Evolutionary conservation across 37 sponge, comb jelly and placozoan genomes (phyloP), one percentile per base, ranked within the genome.

Genomic region (Halichondria panicea): DNA sequence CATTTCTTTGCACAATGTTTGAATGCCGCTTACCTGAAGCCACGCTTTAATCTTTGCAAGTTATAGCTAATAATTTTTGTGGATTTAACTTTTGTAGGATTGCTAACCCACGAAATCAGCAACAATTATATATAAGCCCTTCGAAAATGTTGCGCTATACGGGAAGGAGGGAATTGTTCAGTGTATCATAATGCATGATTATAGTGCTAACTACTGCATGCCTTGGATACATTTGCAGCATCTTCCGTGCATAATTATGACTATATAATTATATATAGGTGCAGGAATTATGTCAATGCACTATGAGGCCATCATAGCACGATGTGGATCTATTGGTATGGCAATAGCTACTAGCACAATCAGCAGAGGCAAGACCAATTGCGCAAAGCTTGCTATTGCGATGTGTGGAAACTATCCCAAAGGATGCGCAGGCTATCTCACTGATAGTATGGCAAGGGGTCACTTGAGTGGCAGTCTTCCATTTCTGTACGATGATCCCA

Each of bases 341-440:
- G 30, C 28, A 15, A 21, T 75, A 3, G 76, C 76, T 63, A 15
- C 38, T 21, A 63, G 76, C 36, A 24, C 45, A 4, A 27, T 75
- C 3, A 75, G 76, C 60, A 61, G 76, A 45, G 76, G 76, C 8
- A 75, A 75, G 64, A 75, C 46, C n/a, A 75, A 75, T 37, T 56
- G 60, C 58, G 60, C 60, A 13, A 62, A 62, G 22, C 4, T 75
- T 18, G 76, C 76, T 61, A 24, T 75, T 60, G 76, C 76, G 1
- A 32, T 35, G 35, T 25, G 19, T 31, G 76, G 76, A 15, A 75
- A 75, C 64, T 75, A 56, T 35, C 74, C 74, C 3, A 57, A 39
- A n/a, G 76, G 76, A 11, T 75, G 25, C 40, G 5, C 50, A 2
- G 31, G 15, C 3, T 32, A 75, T 27, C 28, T 75, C 46, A 75